Base-by-base conservation (phyloP, 2,113 vertebrate species). In the Pholis gunnellus region DNA sequence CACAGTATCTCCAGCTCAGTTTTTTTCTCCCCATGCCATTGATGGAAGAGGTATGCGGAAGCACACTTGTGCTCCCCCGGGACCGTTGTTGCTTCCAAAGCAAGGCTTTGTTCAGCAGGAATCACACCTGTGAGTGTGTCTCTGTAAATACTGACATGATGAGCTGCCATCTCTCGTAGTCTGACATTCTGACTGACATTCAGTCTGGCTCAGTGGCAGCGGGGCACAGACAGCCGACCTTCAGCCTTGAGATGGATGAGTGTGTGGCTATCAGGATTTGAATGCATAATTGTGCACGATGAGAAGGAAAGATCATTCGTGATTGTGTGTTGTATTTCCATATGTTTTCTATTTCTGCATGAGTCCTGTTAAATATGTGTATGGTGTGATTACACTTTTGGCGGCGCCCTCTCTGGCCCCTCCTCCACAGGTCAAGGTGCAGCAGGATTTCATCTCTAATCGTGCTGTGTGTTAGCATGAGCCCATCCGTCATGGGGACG, bases 101-200 rank as follows among this genome's bases (percentile, higher is more conserved):
- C 67, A 86, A 75, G 82, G 82, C 83, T 76, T 82, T 85, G 81
- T 81, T 91, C 83, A 75, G 75, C 8, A 40, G 76, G 78, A 87
- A 83, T 87, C 59, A 84, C 79, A 89, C 82, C 74, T 82, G 78
- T 76, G 77, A 75, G 77, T 57, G 78, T 84, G 84, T 91, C 79
- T 88, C 77, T 86, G 85, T 93, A 92, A 92, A 93, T 85, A 90
- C 82, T 65, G 79, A 94, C 94, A 92, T 78, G 91, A 91, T 71
- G 87, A 91, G 91, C 83, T 93, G 90, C 87, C 89, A 86, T 90
- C 84, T 79, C 83, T 90, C 85, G 87, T 88, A 54, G 56, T 60
- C 63, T 91, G 89, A 92, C 91, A 91, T 89, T 90, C 86, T 78
- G 63, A 38, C 20, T 87, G 90, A 91, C 88, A 87, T 91, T 90